Percentiles rank a stretch among this genome's conserved stretches.
These are phyloP conservation scores for Pterocles burchelli DNA, from an alignment of 2,113 vertebrate genomes.

Conservation along the genomic window DNA sequence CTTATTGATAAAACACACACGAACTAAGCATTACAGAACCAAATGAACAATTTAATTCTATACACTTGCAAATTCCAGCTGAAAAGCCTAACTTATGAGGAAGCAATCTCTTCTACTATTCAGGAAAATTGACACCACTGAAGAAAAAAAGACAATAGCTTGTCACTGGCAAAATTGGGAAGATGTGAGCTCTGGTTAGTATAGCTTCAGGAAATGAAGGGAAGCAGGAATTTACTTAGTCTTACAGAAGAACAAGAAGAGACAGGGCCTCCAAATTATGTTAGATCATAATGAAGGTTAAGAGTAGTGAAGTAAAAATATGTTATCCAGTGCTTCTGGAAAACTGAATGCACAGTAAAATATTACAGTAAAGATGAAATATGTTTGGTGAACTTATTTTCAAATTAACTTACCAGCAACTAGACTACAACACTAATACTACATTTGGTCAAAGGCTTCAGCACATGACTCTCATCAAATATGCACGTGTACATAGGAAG, in stretches of 20 bases:
- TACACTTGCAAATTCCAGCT: background rate
- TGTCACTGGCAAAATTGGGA: background rate
- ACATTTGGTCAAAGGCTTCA: background rate
- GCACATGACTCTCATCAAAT: background rate
- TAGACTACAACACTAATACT: background rate
- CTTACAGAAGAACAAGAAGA: background rate
- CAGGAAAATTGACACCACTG: background rate
- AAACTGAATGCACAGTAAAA: background rate
- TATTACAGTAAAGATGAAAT: background rate
- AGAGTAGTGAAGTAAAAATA: background rate
- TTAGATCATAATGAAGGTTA: background rate
- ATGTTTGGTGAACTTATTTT: background rate
- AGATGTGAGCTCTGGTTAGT: background rate
- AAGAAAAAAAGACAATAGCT: background rate
- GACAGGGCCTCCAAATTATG: background rate
- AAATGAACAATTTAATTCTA: background rate
- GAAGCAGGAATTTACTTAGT: background rate
- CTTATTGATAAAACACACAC: accelerated
- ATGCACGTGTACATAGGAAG: accelerated
- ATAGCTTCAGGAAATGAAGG: background rate
- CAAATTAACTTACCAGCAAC: background rate
- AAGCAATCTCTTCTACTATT: background rate
- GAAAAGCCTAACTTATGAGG: background rate
- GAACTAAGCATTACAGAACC: background rate
- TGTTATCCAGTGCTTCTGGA: background rate